Conservation (phyloP, 37 sponge, comb jelly and placozoan genomes). For the Amphimedon queenslandica region DNA sequence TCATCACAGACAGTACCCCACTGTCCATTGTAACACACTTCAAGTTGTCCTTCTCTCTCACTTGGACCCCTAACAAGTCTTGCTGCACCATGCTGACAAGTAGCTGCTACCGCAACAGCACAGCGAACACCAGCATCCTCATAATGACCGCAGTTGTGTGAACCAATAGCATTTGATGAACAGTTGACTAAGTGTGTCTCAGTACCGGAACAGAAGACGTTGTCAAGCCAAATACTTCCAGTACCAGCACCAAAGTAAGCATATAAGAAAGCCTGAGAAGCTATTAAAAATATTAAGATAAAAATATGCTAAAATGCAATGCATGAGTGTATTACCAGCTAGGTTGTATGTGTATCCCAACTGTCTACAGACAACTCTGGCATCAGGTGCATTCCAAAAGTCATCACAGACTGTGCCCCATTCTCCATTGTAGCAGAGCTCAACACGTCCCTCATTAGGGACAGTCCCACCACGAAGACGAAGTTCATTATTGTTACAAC, state of each 20-base stretch:
- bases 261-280: neutral
- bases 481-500: neutral
- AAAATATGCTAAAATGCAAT: neutral
- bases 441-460: conserved; percentile 16
- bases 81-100: neutral
- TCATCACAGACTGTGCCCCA: conserved; percentile 39
- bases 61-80: conserved; percentile 12
- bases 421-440: conserved; percentile 3
- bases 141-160: conserved; percentile 19
- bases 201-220: conserved; percentile 1
- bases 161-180: neutral
- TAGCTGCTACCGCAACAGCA: neutral
- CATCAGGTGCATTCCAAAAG: conserved; percentile 7
- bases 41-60: conserved; percentile 7
- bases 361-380: conserved; percentile 14
- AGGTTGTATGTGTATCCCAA: neutral
- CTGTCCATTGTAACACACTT: conserved; percentile 6
- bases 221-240: conserved; percentile 12
- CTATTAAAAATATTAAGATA: neutral
- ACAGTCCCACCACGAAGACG: conserved; percentile 14
- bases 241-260: conserved; percentile 7
- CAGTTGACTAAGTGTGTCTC: neutral
- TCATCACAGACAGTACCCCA: conserved; percentile 44
- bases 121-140: conserved; percentile 31
- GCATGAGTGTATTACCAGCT: neutral